phyloP scores from a whole-genome alignment of 2,113 vertebrate genomes.

The Oreochromis aureus region DNA sequence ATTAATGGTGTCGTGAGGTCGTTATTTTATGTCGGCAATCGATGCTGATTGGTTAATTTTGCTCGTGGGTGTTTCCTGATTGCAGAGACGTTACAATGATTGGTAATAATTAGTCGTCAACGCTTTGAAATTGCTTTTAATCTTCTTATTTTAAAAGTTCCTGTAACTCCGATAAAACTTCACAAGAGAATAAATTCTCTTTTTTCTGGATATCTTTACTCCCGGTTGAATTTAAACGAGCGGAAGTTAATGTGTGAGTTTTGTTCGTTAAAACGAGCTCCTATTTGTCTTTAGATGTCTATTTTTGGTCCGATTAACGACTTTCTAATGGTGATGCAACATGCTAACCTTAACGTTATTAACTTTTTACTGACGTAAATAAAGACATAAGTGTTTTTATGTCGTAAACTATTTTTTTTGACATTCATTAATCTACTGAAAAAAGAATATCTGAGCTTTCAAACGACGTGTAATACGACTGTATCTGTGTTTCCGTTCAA shows the following conservation, averaged over 20 bases:
- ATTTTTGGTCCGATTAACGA: neutral
- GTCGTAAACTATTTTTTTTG: neutral
- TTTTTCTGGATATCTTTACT: neutral
- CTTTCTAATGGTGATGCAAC: neutral
- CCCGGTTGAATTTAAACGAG: accelerated
- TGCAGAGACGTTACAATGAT: accelerated
- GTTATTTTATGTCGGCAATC: accelerated
- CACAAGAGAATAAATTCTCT: neutral
- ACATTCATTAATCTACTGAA: accelerated
- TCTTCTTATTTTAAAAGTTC: neutral
- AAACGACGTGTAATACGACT: neutral
- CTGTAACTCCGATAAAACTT: neutral
- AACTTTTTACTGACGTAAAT: accelerated
- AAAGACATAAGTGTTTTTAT: neutral
- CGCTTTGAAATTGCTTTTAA: neutral
- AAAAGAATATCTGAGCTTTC: neutral
- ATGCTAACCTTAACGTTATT: accelerated
- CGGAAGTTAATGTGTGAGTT: accelerated
- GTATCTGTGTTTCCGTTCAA: accelerated
- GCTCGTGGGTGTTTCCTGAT: neutral
- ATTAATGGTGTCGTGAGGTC: accelerated
- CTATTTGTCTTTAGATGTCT: neutral
- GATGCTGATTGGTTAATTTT: neutral
- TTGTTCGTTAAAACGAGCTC: neutral
- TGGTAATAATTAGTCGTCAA: neutral